Conservation (phyloP, 2,113 vertebrate genomes). For the Gopherus flavomarginatus region DNA sequence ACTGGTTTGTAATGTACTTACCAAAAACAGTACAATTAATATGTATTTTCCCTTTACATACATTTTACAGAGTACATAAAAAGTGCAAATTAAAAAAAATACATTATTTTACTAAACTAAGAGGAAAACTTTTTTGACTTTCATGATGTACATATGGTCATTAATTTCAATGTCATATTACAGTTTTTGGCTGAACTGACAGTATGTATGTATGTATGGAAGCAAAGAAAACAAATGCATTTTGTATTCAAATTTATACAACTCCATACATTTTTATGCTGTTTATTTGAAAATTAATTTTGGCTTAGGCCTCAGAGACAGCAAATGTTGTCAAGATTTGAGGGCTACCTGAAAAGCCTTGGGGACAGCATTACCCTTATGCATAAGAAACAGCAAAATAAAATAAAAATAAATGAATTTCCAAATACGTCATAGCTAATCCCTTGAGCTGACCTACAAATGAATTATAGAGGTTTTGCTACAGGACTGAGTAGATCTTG, state of each 20-base stretch:
- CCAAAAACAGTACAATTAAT: slow-evolving; percentile 58
- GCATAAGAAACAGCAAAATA: slow-evolving; percentile 90
- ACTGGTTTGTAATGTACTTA: fast-evolving
- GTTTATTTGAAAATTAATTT: slow-evolving; percentile 93
- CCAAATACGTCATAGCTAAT: slow-evolving; percentile 89
- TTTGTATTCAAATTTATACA: slow-evolving; percentile 92
- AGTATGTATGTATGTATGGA: slow-evolving; percentile 81
- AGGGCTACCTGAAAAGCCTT: slow-evolving; percentile 91
- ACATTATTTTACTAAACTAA: slow-evolving; percentile 66
- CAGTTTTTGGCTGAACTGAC: slow-evolving; percentile 86
- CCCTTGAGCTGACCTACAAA: slow-evolving; percentile 88
- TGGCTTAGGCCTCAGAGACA: slow-evolving; percentile 88
- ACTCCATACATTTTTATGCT: slow-evolving; percentile 91
- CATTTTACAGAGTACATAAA: slow-evolving; percentile 29
- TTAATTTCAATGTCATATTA: slow-evolving; percentile 87
- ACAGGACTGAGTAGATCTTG: slow-evolving; percentile 85
- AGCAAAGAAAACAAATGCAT: slow-evolving; percentile 87
- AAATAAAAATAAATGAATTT: slow-evolving; percentile 98
- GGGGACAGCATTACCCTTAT: slow-evolving; percentile 93
- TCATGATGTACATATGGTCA: slow-evolving; percentile 80
- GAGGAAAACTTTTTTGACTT: slow-evolving; percentile 84
- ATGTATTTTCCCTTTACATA: not conserved
- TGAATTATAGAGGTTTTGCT: slow-evolving; percentile 88
- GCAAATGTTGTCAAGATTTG: slow-evolving; percentile 91
- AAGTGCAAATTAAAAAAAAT: slow-evolving; percentile 38